These are phyloP conservation scores for Struthidea cinerea DNA, from an alignment of 2,113 vertebrate species.

Conservation along the genomic window DNA sequence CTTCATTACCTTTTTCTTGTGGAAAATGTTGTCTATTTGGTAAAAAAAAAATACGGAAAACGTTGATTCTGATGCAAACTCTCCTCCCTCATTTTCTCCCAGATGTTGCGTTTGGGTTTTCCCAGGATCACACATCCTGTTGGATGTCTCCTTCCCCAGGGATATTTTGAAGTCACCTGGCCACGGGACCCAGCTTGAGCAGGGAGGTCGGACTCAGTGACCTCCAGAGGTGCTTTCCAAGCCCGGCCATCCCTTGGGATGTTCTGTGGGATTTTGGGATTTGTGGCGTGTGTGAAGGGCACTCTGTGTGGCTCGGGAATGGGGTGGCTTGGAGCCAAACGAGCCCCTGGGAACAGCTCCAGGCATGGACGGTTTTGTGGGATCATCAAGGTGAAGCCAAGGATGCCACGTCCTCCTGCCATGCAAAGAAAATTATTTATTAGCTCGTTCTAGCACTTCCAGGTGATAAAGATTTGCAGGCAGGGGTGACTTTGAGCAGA, in stretches of 20 bases:
- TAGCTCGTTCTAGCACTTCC: not conserved
- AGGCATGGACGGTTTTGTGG: not conserved
- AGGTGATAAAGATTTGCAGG: not conserved
- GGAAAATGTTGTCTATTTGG: not conserved
- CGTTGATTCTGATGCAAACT: not conserved
- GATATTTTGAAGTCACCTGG: not conserved
- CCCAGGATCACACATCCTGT: not conserved
- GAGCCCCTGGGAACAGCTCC: not conserved
- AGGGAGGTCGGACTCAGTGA: not conserved
- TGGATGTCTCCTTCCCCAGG: not conserved
- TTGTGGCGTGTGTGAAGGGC: not conserved
- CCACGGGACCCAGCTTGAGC: not conserved
- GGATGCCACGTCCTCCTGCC: not conserved
- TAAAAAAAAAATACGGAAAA: not conserved
- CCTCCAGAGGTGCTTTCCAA: not conserved
- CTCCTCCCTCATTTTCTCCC: not conserved
- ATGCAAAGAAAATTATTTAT: not conserved
- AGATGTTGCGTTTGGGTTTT: not conserved
- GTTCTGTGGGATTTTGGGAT: not conserved
- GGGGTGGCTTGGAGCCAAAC: not conserved
- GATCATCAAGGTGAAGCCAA: not conserved
- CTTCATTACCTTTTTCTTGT: not conserved
- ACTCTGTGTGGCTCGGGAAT: not conserved
- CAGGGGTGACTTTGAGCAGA: not conserved
- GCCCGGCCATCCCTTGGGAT: rapidly evolving